Conservation (phyloP, 1,140 invertebrate genomes). For the Phthorimaea operculella region DNA sequence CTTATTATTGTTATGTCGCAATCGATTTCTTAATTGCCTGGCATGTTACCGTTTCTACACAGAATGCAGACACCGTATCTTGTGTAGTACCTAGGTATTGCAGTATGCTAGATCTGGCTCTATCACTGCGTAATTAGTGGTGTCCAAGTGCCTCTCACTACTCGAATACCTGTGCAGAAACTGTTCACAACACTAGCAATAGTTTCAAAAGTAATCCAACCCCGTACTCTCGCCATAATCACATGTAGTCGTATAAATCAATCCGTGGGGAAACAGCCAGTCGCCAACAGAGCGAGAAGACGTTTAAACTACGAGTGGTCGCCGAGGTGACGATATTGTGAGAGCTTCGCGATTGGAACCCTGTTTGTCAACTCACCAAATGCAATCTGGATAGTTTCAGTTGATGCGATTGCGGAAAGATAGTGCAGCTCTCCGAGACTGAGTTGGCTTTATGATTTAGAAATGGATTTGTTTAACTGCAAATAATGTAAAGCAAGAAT, state of each 20-base stretch:
- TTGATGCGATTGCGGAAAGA: background rate
- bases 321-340: constrained; percentile 19
- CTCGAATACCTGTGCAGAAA: too few relatives aligned
- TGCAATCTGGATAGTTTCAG: background rate
- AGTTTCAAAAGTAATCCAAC: too few relatives aligned
- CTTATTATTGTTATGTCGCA: too few relatives aligned
- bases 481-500: background rate
- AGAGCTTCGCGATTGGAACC: constrained; percentile 17
- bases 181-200: too few relatives aligned
- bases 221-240: too few relatives aligned
- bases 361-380: background rate
- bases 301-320: constrained; percentile 29
- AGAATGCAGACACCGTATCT: too few relatives aligned
- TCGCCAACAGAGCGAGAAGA: constrained; percentile 26
- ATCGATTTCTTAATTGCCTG: too few relatives aligned
- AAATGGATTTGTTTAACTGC: background rate
- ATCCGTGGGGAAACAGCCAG: constrained; percentile 33
- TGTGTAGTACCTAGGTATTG: too few relatives aligned
- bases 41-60: too few relatives aligned
- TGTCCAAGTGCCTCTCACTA: too few relatives aligned
- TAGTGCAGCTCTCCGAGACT: background rate
- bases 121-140: too few relatives aligned
- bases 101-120: too few relatives aligned
- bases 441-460: background rate
- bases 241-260: constrained; percentile 39